Evolutionary conservation across 2,797 vertebrate species (phyloP).

Genomic region (Helostoma temminkii): DNA sequence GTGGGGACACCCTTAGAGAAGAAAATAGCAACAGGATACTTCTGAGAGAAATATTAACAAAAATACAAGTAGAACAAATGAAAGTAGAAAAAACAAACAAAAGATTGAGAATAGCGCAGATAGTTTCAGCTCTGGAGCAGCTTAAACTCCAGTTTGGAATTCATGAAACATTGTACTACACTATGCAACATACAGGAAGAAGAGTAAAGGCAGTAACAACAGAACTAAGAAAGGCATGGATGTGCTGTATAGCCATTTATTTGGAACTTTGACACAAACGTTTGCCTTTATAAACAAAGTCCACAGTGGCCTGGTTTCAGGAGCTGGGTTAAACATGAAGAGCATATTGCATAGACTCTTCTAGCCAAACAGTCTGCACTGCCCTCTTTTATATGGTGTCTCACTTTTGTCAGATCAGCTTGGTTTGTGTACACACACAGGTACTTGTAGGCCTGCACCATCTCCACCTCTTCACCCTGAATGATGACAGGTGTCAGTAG

Average conservation of each 20-base stretch:
- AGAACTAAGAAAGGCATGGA: too few species aligned
- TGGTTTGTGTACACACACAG: slow-evolving; percentile 41
- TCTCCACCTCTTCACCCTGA: slow-evolving; percentile 66
- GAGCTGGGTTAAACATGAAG: slow-evolving; percentile 30
- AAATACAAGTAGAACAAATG: slow-evolving; percentile 33
- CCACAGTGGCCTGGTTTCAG: slow-evolving; percentile 8
- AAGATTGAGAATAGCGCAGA: slow-evolving; percentile 4
- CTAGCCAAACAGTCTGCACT: slow-evolving; percentile 10
- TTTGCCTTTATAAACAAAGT: slow-evolving; percentile 9
- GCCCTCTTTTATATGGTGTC: slow-evolving; percentile 19
- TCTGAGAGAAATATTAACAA: slow-evolving; percentile 36
- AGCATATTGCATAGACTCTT: slow-evolving; percentile 20
- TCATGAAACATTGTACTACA: slow-evolving; percentile 9
- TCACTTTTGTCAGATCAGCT: slow-evolving; percentile 40
- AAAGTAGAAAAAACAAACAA: slow-evolving; percentile 5
- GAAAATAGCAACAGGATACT: slow-evolving; percentile 37
- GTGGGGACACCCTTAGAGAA: slow-evolving; percentile 16
- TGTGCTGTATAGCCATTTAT: too few species aligned
- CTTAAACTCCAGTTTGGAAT: background rate
- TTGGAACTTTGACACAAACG: slow-evolving; percentile 17
- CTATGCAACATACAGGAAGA: slow-evolving; percentile 2
- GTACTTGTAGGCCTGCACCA: slow-evolving; percentile 63
- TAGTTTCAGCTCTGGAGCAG: background rate
- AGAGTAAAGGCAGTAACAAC: slow-evolving; percentile 8
- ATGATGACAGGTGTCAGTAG: slow-evolving; percentile 77